Percentiles rank a stretch among this genome's conserved stretches.
Conservation (phyloP, 2,888 invertebrate species). For the Drosophila fulvimacula region DNA sequence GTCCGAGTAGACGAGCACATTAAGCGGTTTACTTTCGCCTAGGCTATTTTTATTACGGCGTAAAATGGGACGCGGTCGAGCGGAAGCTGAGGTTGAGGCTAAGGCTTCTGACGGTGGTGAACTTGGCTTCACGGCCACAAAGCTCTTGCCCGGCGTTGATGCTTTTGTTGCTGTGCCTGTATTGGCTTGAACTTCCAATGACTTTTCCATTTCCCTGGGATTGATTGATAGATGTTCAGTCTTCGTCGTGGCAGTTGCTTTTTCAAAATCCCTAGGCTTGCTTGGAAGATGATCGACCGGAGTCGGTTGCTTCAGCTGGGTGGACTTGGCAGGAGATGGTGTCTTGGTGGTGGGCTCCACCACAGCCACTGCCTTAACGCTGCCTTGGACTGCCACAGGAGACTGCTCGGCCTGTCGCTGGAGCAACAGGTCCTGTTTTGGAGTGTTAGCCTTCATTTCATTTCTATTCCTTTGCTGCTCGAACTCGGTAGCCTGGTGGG, state of each 20-base stretch:
- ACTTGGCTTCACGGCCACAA: constrained; percentile 59
- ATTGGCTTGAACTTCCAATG: constrained; percentile 42
- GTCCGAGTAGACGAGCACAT: constrained; percentile 93
- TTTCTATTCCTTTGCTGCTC: constrained; percentile 82
- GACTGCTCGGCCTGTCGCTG: constrained; percentile 45
- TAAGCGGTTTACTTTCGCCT: constrained; percentile 89
- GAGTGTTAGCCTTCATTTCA: constrained; percentile 79
- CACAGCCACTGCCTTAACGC: constrained; percentile 56
- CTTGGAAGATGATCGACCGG: constrained; percentile 14
- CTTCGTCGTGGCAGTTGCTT: constrained; percentile 21
- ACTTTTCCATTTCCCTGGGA: constrained; percentile 64
- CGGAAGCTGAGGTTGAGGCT: neutral
- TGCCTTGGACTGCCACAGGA: constrained; percentile 20
- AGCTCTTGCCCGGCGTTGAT: constrained; percentile 49
- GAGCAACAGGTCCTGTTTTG: constrained; percentile 82
- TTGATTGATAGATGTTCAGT: constrained; percentile 16
- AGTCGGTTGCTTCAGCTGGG: constrained; percentile 18
- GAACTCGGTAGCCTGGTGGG: constrained; percentile 84
- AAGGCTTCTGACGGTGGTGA: constrained; percentile 43
- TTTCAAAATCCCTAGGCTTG: constrained; percentile 59
- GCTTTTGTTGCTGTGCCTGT: constrained; percentile 39
- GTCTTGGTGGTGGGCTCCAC: constrained; percentile 58
- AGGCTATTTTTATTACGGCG: constrained; percentile 82
- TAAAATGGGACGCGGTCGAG: constrained; percentile 70
- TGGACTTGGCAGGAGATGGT: constrained; percentile 50